phyloP scores from a whole-genome alignment of 2,888 invertebrate genomes.

The Amphipoea lucens region DNA sequence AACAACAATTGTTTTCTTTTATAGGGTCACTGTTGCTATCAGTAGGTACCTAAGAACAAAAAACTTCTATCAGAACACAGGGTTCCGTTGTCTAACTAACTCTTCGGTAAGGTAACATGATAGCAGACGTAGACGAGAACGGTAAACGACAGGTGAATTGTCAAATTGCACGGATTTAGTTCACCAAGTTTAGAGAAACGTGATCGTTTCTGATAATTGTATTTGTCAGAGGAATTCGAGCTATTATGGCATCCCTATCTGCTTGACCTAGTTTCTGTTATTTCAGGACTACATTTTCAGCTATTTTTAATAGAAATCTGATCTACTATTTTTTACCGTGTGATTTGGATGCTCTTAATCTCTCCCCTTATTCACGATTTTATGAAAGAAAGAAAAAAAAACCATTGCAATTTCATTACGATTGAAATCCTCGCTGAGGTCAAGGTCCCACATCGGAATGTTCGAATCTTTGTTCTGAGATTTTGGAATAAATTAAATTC shows the following conservation, averaged over 20 bases:
- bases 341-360: not conserved
- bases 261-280: constrained; percentile 7
- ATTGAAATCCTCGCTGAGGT: not conserved
- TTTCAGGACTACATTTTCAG: too few species aligned
- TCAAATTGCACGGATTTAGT: constrained; percentile 72
- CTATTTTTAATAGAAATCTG: not conserved
- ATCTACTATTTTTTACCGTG: too few species aligned
- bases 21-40: not conserved
- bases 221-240: constrained; percentile 57
- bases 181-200: constrained; percentile 69
- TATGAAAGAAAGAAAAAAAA: not conserved
- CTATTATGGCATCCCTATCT: not conserved
- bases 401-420: not conserved
- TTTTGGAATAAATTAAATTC: constrained; percentile 1
- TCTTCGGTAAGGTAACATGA: constrained; percentile 41
- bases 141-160: constrained; percentile 71
- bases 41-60: not conserved
- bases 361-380: not conserved
- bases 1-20: not conserved
- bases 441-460: constrained; percentile 1
- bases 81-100: constrained; percentile 17
- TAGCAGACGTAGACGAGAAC: constrained; percentile 46
- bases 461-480: not conserved
- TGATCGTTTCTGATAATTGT: constrained; percentile 68
- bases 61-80: constrained; percentile 17